Conservation (phyloP, 2,888 invertebrate genomes). For the Oscheius sp. region DNA sequence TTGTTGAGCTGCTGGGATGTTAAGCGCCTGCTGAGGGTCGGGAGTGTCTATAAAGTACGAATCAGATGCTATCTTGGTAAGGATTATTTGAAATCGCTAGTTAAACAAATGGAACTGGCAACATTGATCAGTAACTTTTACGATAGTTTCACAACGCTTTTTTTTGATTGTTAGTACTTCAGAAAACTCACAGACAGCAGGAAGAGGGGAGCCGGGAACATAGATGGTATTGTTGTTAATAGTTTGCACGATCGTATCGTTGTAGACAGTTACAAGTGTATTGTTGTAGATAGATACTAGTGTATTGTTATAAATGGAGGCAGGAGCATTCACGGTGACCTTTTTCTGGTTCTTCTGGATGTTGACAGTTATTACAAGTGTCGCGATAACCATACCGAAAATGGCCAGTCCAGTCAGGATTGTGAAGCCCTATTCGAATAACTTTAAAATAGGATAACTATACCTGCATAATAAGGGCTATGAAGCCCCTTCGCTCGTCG, state of each 20-base stretch:
- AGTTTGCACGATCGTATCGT: neutral
- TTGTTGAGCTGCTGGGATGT: neutral
- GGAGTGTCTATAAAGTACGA: neutral
- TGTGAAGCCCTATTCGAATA: conserved; percentile 1
- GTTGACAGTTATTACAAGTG: conserved; percentile 42
- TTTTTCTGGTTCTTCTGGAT: conserved; percentile 32
- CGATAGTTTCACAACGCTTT: neutral
- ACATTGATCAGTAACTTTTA: neutral
- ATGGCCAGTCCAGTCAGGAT: conserved; percentile 31
- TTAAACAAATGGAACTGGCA: no score
- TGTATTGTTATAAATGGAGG: neutral
- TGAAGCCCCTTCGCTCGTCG: conserved; percentile 16
- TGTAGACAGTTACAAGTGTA: neutral
- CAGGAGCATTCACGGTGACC: neutral
- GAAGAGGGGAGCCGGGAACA: neutral
- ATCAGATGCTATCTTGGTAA: no score
- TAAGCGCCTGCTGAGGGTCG: conserved; percentile 1
- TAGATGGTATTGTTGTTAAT: neutral
- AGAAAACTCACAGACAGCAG: no score
- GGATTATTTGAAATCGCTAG: no score
- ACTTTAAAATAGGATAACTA: neutral
- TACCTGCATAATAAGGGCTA: conserved; percentile 13
- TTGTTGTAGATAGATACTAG: neutral
- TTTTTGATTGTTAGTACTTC: no score
- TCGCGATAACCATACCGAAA: conserved; percentile 48